These are phyloP conservation scores for Andricus quercusramuli DNA, from an alignment of 2,888 invertebrate genomes.

Conservation along the genomic window DNA sequence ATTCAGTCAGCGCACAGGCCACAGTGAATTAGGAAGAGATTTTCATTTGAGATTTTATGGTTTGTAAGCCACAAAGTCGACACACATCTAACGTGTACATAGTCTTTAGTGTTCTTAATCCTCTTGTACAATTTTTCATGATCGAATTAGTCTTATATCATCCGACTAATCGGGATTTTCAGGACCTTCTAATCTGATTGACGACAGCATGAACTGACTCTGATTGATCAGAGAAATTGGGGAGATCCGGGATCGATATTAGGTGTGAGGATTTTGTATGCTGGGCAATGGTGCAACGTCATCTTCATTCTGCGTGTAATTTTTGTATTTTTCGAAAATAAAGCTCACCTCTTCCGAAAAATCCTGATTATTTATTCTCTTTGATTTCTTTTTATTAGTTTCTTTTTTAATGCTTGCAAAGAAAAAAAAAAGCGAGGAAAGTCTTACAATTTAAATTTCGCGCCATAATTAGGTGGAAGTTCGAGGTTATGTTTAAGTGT, in stretches of 20 bases:
- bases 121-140: slow-evolving; percentile 41
- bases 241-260: slow-evolving; percentile 55
- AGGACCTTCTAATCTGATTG: slow-evolving; percentile 72
- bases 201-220: slow-evolving; percentile 68
- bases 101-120: slow-evolving; percentile 29
- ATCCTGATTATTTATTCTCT: slow-evolving; percentile 19
- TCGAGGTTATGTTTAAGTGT: no score
- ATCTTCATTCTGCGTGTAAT: slow-evolving; percentile 56
- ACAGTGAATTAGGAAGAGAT: neutral
- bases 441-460: neutral
- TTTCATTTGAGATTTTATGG: slow-evolving; percentile 9
- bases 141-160: slow-evolving; percentile 60
- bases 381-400: neutral
- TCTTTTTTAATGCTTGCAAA: neutral
- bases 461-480: neutral
- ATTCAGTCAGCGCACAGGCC: neutral
- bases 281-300: slow-evolving; percentile 49
- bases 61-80: slow-evolving; percentile 11
- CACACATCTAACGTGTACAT: slow-evolving; percentile 9
- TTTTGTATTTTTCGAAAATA: slow-evolving; percentile 68
- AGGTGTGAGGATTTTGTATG: slow-evolving; percentile 54
- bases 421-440: neutral
- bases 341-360: slow-evolving; percentile 50
- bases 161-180: slow-evolving; percentile 73
- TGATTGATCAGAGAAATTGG: slow-evolving; percentile 65